phyloP scores from a whole-genome alignment of 2,888 invertebrate genomes.

The Cantharis nigra region DNA sequence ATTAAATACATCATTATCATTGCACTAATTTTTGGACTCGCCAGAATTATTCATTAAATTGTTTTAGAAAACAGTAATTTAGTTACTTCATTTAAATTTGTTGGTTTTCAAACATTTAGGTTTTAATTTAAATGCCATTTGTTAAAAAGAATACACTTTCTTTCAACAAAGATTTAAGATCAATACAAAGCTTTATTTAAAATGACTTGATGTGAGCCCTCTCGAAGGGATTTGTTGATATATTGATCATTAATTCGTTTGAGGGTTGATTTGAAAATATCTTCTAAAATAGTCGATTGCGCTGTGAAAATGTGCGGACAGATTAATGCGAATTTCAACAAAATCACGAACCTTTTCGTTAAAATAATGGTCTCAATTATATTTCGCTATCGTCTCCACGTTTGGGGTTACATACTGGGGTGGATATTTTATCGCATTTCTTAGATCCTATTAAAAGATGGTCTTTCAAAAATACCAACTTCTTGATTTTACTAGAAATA shows the following conservation, averaged over 20 bases:
- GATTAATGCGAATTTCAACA: slow-evolving; percentile 12
- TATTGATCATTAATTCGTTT: slow-evolving; percentile 28
- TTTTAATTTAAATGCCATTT: slow-evolving; percentile 16
- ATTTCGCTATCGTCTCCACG: background rate
- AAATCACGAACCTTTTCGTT: slow-evolving; percentile 9
- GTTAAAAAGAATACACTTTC: background rate
- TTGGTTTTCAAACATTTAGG: background rate
- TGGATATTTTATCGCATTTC: background rate
- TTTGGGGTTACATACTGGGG: background rate
- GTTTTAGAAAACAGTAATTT: background rate
- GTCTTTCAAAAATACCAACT: background rate
- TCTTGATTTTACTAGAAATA: background rate
- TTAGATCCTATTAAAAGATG: background rate
- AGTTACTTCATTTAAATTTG: background rate
- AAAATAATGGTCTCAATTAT: slow-evolving; percentile 9
- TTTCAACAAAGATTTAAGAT: background rate
- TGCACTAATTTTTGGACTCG: background rate
- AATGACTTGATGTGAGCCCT: slow-evolving; percentile 23
- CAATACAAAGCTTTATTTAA: background rate
- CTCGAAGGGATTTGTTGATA: slow-evolving; percentile 23
- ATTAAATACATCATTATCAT: background rate
- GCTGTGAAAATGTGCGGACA: slow-evolving; percentile 15
- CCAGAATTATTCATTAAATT: background rate
- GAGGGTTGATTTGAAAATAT: slow-evolving; percentile 18
- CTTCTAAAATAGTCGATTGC: slow-evolving; percentile 25